Evolutionary conservation across 2,113 vertebrate genomes (phyloP).

Genomic region (Alligator sinensis): DNA sequence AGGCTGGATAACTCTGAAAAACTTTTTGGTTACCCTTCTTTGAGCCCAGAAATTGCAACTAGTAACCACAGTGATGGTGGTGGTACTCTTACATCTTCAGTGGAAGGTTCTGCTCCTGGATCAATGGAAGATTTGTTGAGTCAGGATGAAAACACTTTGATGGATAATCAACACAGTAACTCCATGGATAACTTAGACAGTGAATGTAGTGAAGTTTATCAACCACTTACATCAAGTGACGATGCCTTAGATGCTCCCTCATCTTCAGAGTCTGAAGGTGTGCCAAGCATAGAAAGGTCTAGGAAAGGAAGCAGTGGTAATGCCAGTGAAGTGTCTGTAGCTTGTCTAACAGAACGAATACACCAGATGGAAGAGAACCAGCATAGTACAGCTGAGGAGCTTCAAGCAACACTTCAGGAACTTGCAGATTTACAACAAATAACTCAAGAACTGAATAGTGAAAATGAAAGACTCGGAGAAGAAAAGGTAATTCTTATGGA

Average conservation of each 20-base stretch:
- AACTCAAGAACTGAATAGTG: slow-evolving; percentile 93
- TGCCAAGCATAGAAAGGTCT: slow-evolving; percentile 87
- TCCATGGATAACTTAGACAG: slow-evolving; percentile 95
- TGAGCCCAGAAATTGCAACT: slow-evolving; percentile 86
- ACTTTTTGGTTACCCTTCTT: slow-evolving; percentile 86
- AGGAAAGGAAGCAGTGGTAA: slow-evolving; percentile 90
- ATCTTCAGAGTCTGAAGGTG: slow-evolving; percentile 90
- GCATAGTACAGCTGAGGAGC: slow-evolving; percentile 94
- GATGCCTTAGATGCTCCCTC: slow-evolving; percentile 94
- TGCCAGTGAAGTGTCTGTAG: slow-evolving; percentile 91
- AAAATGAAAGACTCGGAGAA: slow-evolving; percentile 94
- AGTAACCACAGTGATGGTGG: slow-evolving; percentile 88
- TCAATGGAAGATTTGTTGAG: slow-evolving; percentile 93
- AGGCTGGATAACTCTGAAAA: slow-evolving; percentile 90
- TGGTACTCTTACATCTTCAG: slow-evolving; percentile 90
- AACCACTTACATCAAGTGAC: slow-evolving; percentile 93
- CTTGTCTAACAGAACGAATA: slow-evolving; percentile 93
- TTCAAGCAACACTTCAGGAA: slow-evolving; percentile 94
- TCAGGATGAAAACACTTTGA: slow-evolving; percentile 85
- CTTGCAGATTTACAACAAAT: slow-evolving; percentile 94
- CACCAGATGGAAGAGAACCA: slow-evolving; percentile 99
- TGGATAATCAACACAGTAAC: slow-evolving; percentile 90
- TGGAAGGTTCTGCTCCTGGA: slow-evolving; percentile 92
- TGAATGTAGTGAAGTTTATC: slow-evolving; percentile 95
- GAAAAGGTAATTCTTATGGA: slow-evolving; percentile 96